These are phyloP conservation scores for Pygoscelis adeliae DNA, from an alignment of 2,113 vertebrate species.

Conservation along the genomic window DNA sequence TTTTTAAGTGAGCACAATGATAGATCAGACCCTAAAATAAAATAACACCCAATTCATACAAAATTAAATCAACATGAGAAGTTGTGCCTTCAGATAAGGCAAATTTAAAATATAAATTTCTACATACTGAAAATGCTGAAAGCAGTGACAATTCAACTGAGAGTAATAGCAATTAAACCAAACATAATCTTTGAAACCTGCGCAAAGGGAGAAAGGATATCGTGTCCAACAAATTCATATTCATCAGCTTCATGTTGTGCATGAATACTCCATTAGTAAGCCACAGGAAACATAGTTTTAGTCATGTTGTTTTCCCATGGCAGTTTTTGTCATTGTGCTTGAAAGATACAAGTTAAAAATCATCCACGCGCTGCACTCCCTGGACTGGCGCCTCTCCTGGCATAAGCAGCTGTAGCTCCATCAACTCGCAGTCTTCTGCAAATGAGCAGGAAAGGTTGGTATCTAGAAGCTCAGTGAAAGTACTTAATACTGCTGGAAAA, in stretches of 20 bases:
- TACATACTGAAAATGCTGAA: background rate
- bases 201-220: constrained; percentile 33
- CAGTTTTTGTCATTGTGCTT: constrained; percentile 21
- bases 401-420: background rate
- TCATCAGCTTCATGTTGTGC: constrained; percentile 30
- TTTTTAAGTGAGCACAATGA: background rate
- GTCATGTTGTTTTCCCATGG: background rate
- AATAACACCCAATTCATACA: background rate
- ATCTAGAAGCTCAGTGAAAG: background rate
- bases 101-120: background rate
- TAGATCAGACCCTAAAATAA: background rate
- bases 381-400: background rate
- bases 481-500: background rate
- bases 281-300: constrained; percentile 17
- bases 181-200: constrained; percentile 37
- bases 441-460: background rate
- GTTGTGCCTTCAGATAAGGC: background rate
- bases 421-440: background rate
- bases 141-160: constrained; percentile 17
- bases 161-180: constrained; percentile 42
- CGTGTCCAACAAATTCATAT: constrained; percentile 17
- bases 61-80: background rate
- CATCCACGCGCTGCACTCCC: background rate
- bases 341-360: background rate
- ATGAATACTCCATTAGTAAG: constrained; percentile 38